These are phyloP conservation scores for Takifugu ocellatus DNA, from an alignment of 2,797 vertebrate genomes.

Conservation along the genomic window DNA sequence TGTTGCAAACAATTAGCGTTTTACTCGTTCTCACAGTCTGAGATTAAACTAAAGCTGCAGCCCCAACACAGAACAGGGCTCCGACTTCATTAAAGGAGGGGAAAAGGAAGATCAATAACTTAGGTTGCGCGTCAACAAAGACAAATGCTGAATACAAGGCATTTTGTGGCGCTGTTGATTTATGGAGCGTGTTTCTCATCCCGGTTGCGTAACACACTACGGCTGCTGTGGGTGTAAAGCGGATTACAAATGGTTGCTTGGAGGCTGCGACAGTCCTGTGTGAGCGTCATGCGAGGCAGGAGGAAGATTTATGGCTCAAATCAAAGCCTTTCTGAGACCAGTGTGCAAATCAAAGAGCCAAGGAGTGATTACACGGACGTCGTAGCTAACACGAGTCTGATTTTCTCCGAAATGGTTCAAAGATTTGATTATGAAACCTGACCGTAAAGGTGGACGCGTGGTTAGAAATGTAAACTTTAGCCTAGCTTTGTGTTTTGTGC, in stretches of 20 bases:
- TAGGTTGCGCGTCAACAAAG: not conserved
- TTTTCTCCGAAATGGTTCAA: too few species aligned
- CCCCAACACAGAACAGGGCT: not conserved
- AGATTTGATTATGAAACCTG: too few species aligned
- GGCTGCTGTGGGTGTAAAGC: not conserved
- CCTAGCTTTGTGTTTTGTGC: too few species aligned
- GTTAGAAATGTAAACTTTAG: too few species aligned
- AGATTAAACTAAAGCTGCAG: not conserved
- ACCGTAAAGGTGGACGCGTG: too few species aligned
- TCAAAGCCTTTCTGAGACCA: constrained; percentile 2
- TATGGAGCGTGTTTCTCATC: constrained; percentile 1
- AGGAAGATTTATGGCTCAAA: constrained; percentile 18
- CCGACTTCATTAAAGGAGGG: not conserved
- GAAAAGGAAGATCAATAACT: constrained; percentile 2
- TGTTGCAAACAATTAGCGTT: too few species aligned
- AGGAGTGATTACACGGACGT: not conserved
- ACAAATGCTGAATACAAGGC: constrained; percentile 1
- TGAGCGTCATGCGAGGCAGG: not conserved
- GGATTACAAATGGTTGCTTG: constrained; percentile 24
- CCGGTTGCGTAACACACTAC: not conserved
- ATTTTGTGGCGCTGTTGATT: constrained; percentile 6
- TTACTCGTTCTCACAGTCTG: too few species aligned
- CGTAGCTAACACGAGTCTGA: too few species aligned
- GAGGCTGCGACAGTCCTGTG: constrained; percentile 6
- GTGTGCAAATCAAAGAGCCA: constrained; percentile 7